Conservation (phyloP, 2,113 vertebrate genomes). For the Lutjanus erythropterus region DNA sequence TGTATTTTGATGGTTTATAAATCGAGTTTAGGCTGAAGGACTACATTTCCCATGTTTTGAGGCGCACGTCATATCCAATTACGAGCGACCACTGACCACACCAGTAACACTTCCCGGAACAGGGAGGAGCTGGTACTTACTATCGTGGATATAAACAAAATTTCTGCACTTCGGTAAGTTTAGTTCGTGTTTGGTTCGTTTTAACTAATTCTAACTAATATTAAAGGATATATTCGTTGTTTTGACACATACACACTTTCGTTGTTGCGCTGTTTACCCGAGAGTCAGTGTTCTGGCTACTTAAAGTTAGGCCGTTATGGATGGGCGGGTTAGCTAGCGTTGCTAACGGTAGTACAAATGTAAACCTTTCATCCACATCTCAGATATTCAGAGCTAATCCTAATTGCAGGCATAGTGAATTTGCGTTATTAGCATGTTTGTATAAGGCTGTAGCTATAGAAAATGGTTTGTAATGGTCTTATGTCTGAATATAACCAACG, state of each 20-base stretch:
- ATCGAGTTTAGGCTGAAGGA: slow-evolving; percentile 14
- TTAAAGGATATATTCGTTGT: rapidly evolving
- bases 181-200: not conserved
- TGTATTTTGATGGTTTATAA: not conserved
- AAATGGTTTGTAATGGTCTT: not conserved
- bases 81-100: slow-evolving; percentile 12
- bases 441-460: not conserved
- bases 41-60: slow-evolving; percentile 70
- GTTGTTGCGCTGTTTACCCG: not conserved
- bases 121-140: slow-evolving; percentile 31
- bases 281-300: not conserved
- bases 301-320: slow-evolving; percentile 49
- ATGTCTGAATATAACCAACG: not conserved
- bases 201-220: not conserved
- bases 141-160: slow-evolving; percentile 28
- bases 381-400: not conserved
- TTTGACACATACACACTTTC: too few relatives aligned
- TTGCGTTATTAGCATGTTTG: not conserved
- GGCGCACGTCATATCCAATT: slow-evolving; percentile 35
- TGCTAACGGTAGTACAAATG: slow-evolving; percentile 4
- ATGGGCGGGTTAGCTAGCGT: slow-evolving; percentile 37
- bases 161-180: slow-evolving; percentile 49
- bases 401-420: not conserved
- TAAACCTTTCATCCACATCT: not conserved
- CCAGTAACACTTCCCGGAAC: slow-evolving; percentile 61